phyloP scores from a whole-genome alignment of 2,113 vertebrate species.

The Suncus etruscus region DNA sequence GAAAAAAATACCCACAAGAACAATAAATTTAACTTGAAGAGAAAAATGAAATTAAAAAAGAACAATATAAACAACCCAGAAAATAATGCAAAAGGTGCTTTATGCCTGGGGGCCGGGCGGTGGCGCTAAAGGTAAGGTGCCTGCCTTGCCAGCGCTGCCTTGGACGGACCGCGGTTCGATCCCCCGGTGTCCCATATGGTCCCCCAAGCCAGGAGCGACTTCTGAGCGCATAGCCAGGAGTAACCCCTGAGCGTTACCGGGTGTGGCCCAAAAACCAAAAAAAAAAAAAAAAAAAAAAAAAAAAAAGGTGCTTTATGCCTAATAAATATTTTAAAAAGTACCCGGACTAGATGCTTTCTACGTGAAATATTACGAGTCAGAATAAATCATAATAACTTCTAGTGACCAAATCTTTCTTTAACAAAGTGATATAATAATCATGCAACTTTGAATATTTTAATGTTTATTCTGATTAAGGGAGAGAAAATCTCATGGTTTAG shows the following conservation, averaged over 20 bases:
- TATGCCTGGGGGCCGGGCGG: neutral
- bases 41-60: slow-evolving; percentile 1
- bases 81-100: slow-evolving; percentile 43
- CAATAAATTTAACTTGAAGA: neutral
- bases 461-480: slow-evolving; percentile 41
- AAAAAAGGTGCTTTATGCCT: slow-evolving; percentile 20
- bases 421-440: slow-evolving; percentile 29
- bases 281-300: too few species aligned
- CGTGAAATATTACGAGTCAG: slow-evolving; percentile 38
- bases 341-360: slow-evolving; percentile 37
- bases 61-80: slow-evolving; percentile 49
- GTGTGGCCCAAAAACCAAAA: too few species aligned
- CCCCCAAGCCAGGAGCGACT: too few species aligned
- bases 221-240: too few species aligned
- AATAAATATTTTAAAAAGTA: slow-evolving; percentile 19
- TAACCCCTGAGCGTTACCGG: too few species aligned
- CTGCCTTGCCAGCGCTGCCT: too few species aligned
- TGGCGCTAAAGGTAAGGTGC: too few species aligned
- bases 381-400: slow-evolving; percentile 33
- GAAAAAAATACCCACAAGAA: too few species aligned
- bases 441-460: slow-evolving; percentile 5
- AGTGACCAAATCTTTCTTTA: slow-evolving; percentile 41
- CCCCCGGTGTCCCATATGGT: too few species aligned
- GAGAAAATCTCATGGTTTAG: slow-evolving; percentile 12
- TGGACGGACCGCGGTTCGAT: too few species aligned